Base-by-base conservation (phyloP, 2,113 vertebrate genomes). In the Ascaphus truei region DNA sequence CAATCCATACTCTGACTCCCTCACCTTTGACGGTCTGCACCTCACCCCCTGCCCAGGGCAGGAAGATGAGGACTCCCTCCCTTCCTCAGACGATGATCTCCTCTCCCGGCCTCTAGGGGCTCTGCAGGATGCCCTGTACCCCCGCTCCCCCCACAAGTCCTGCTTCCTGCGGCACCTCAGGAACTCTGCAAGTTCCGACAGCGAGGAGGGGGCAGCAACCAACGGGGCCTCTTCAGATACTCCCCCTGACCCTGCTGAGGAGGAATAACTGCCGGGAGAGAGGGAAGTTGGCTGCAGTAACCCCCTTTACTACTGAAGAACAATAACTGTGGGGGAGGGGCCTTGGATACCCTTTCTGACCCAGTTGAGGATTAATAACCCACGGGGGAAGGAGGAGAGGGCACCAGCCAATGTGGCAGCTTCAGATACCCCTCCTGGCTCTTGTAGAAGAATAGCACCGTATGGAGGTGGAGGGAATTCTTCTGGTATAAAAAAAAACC, bases 61-160 rank as follows among this genome's bases (percentile, higher is more conserved):
- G 26, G 90, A 84, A 1, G 96, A 96, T 23, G 93, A 92, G 15
- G 95, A 96, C 86, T 98, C 94, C 6, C 87, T 95, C 73, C 94
- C 93, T 8, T 91, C 89, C 1, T 98, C 95, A 0, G 96, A 96
- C 1, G 95, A 96, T 37, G 95, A 96, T 80, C 90, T 94, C 45
- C 89, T 95, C 1, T 83, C 89, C 29, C 88, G 89, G 62, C 88
- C 90, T 0, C 84, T 93, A 67, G 91, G 89, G 5, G 81, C 85
- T 8, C 85, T 95, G 59, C 94, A 93, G 76, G 86, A 83, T 71
- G 84, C 91, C 0, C 73, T 85, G 7, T 86, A 92, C 68, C 80
- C 89, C 0, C 80, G 84, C 41, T 84, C 83, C 0, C 89, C 88
- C 16, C 91, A 84, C 61, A 86, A 87, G 0, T 60, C 88, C 0